These are phyloP conservation scores for Microdon myrmicae DNA, from an alignment of 2,888 invertebrate genomes.

Conservation along the genomic window DNA sequence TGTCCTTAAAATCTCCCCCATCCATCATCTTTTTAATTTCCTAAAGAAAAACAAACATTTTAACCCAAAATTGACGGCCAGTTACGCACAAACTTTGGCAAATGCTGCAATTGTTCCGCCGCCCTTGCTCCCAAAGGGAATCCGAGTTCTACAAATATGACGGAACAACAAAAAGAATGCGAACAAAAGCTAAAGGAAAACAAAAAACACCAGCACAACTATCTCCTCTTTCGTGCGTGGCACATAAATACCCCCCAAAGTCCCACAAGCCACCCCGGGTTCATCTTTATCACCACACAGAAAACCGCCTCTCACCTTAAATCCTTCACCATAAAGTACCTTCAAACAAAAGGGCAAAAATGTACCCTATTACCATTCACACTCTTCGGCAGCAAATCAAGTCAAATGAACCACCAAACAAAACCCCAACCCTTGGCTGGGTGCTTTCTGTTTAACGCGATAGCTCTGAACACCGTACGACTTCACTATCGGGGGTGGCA, in stretches of 20 bases:
- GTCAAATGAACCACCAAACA: constrained; percentile 43
- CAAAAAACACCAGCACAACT: constrained; percentile 30
- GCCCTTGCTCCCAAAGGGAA: background rate
- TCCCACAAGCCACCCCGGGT: too few species aligned
- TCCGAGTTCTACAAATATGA: background rate
- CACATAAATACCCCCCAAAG: constrained; percentile 25
- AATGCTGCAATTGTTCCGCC: background rate
- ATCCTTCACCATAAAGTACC: constrained; percentile 44
- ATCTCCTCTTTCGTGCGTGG: constrained; percentile 35
- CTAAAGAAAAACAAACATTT: constrained; percentile 11
- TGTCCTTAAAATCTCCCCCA: too few species aligned
- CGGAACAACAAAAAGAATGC: constrained; percentile 9
- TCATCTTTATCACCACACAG: constrained; percentile 6
- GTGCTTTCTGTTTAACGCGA: constrained; percentile 1
- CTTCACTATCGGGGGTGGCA: constrained; percentile 24
- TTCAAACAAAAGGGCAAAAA: constrained; percentile 47
- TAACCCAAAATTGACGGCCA: constrained; percentile 14
- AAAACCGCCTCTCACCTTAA: constrained; percentile 31
- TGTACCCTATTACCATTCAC: constrained; percentile 42
- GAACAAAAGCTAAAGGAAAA: constrained; percentile 16
- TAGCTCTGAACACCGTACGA: background rate
- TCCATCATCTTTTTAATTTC: too few species aligned
- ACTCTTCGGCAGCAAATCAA: constrained; percentile 49
- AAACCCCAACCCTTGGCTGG: constrained; percentile 3
- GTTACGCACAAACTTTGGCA: constrained; percentile 20